Evolutionary conservation across 2,888 invertebrate genomes (phyloP).

Genomic region (Dasypolia templi): DNA sequence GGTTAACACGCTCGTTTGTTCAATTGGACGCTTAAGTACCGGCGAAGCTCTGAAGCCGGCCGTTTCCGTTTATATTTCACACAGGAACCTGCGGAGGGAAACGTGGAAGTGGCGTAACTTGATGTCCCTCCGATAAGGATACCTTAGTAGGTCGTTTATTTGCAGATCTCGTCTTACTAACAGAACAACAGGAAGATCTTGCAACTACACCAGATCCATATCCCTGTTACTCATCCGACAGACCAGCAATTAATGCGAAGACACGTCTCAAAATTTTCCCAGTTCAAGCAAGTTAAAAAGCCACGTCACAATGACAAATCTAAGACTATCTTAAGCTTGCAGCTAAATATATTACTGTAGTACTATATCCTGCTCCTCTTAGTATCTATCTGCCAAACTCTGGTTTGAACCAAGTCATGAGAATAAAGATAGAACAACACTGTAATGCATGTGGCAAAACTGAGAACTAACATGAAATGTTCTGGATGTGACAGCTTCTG

Average conservation of each 20-base stretch:
- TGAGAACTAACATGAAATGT: slow-evolving; percentile 13
- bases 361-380: slow-evolving; percentile 9
- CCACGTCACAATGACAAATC: background rate
- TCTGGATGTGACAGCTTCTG: slow-evolving; percentile 1
- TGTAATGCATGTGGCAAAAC: slow-evolving; percentile 1
- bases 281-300: background rate
- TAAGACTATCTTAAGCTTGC: background rate
- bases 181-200: slow-evolving; percentile 3
- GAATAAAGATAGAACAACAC: slow-evolving; percentile 3
- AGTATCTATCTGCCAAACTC: slow-evolving; percentile 49
- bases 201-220: slow-evolving; percentile 5
- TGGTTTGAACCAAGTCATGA: slow-evolving; percentile 55
- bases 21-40: slow-evolving; percentile 85
- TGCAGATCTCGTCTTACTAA: background rate
- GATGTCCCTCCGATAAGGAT: slow-evolving; percentile 26
- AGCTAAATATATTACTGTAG: background rate
- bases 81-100: slow-evolving; percentile 74
- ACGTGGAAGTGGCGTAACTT: slow-evolving; percentile 55
- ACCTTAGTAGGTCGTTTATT: slow-evolving; percentile 28
- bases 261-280: slow-evolving; percentile 6
- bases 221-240: background rate
- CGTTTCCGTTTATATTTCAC: slow-evolving; percentile 84
- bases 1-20: slow-evolving; percentile 86
- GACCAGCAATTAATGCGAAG: slow-evolving; percentile 21
- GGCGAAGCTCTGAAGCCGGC: slow-evolving; percentile 80